Evolutionary conservation across 2,113 vertebrate species (phyloP).

Genomic region (Psittacara wagleri): DNA sequence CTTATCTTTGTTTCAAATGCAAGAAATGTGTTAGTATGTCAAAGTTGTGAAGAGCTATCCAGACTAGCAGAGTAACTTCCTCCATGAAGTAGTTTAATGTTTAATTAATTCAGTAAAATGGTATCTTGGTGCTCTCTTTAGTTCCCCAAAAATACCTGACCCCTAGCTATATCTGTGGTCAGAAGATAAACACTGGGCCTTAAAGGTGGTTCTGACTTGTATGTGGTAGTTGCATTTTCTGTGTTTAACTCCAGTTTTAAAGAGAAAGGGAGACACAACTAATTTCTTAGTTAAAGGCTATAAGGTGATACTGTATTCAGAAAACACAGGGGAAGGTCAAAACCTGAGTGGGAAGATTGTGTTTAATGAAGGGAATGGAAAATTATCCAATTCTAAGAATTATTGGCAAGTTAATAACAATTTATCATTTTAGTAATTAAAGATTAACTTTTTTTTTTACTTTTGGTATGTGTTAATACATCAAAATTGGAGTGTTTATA

Average conservation of each 20-base stretch:
- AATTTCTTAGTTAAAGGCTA: not conserved
- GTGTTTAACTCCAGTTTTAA: not conserved
- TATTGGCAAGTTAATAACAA: not conserved
- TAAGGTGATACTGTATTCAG: not conserved
- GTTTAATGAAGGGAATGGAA: not conserved
- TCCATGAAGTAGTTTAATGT: not conserved
- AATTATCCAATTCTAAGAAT: not conserved
- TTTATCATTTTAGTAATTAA: not conserved
- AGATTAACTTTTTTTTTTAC: not conserved
- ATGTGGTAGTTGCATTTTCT: not conserved
- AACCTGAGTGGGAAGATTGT: not conserved
- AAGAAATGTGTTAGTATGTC: not conserved
- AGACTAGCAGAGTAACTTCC: not conserved
- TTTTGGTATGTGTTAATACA: not conserved
- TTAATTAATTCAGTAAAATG: not conserved
- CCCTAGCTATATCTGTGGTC: not conserved
- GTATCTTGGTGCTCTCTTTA: not conserved
- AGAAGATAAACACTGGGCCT: not conserved
- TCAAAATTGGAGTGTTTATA: not conserved
- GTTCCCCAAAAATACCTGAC: not conserved
- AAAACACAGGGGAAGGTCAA: not conserved
- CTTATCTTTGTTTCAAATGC: slow-evolving; percentile 15
- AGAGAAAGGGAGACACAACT: not conserved
- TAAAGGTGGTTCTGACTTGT: not conserved
- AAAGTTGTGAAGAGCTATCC: not conserved